phyloP scores from a whole-genome alignment of 2,888 invertebrate genomes.

The Amphipoea oculea region DNA sequence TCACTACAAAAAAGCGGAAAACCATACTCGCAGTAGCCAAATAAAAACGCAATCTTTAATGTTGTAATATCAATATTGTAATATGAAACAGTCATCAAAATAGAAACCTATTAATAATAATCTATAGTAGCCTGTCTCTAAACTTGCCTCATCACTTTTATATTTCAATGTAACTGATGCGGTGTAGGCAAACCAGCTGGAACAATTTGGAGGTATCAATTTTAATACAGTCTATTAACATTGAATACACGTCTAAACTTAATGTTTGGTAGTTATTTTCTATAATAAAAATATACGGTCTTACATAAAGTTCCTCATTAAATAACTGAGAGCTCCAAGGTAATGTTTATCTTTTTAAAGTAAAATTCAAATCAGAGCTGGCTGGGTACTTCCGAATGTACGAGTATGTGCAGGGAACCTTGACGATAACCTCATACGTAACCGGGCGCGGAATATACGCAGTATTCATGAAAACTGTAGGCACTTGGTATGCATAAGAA shows the following conservation, averaged over 20 bases:
- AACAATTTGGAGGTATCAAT: constrained; percentile 45
- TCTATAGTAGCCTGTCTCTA: constrained; percentile 14
- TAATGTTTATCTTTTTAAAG: constrained; percentile 52
- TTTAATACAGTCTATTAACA: constrained; percentile 58
- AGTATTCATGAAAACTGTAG: constrained; percentile 33
- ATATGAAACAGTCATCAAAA: constrained; percentile 31
- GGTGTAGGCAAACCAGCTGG: constrained; percentile 25
- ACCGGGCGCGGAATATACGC: constrained; percentile 29
- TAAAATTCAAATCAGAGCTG: constrained; percentile 56
- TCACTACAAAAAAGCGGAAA: constrained; percentile 36
- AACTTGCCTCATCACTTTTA: constrained; percentile 36
- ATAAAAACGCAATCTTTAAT: constrained; percentile 24
- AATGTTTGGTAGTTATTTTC: constrained; percentile 49
- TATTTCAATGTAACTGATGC: constrained; percentile 27
- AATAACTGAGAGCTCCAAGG: constrained; percentile 56
- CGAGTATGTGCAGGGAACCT: constrained; percentile 55
- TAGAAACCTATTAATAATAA: constrained; percentile 32
- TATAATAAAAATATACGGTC: constrained; percentile 59
- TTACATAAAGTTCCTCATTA: constrained; percentile 56
- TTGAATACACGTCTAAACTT: constrained; percentile 55
- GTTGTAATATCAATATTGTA: constrained; percentile 28
- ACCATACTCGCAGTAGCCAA: neutral
- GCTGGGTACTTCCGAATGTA: constrained; percentile 54
- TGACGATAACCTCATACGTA: constrained; percentile 54
- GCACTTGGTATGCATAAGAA: constrained; percentile 1